Evolutionary conservation across 1,140 invertebrate species (phyloP).

Genomic region (Euglossa dilemma): DNA sequence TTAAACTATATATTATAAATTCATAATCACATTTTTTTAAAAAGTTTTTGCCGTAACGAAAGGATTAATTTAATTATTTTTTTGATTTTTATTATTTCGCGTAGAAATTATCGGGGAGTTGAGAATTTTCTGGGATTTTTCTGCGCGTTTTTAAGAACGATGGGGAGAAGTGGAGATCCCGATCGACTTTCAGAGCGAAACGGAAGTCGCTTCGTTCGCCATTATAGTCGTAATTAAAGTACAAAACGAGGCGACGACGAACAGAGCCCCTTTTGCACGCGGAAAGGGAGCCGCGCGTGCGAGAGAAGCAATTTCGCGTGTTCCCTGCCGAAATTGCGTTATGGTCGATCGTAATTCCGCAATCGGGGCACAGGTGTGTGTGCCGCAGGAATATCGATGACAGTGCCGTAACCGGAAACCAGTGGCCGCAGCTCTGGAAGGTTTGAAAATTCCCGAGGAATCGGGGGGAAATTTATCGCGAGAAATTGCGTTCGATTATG

Average conservation of each 20-base stretch:
- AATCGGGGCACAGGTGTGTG: conserved; percentile 72
- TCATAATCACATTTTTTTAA: no score
- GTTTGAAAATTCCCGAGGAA: background rate
- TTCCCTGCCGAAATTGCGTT: conserved; percentile 68
- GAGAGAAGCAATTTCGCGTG: conserved; percentile 64
- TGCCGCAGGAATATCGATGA: conserved; percentile 64
- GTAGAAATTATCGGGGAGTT: background rate
- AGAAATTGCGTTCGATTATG: no score
- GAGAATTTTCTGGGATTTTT: no score
- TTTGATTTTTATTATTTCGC: background rate
- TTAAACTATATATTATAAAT: no score
- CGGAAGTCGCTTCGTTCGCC: background rate
- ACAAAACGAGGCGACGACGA: conserved; percentile 23
- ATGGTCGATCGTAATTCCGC: conserved; percentile 72
- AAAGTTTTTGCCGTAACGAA: no score
- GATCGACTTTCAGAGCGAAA: background rate
- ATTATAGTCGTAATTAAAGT: conserved; percentile 48
- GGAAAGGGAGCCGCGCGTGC: background rate
- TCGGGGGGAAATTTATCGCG: background rate
- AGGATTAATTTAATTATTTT: no score
- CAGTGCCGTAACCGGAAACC: conserved; percentile 28
- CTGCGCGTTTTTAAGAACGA: no score
- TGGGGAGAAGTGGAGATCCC: no score
- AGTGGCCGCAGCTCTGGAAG: no score
- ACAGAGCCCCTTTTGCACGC: background rate